A percentile compares a stretch with the other conserved stretches of the same genome.
Evolutionary conservation across 1,140 invertebrate species (phyloP).

Genomic region (Oscheius sp.): DNA sequence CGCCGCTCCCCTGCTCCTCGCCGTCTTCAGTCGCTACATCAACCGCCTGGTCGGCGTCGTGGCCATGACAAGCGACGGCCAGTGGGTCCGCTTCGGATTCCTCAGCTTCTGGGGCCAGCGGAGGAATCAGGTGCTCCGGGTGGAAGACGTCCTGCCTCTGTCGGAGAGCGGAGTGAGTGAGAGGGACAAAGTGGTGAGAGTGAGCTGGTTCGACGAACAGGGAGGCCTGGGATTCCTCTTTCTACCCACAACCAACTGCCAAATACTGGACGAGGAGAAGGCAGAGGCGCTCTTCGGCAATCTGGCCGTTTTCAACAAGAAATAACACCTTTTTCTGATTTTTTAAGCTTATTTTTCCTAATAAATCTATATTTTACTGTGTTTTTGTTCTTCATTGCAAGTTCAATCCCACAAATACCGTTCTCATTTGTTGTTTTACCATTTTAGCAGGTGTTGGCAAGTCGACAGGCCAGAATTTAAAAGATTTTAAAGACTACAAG

Average conservation of each 20-base stretch:
- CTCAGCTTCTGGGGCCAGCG: constrained; percentile 17
- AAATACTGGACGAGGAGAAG: constrained; percentile 15
- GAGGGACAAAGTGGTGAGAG: background rate
- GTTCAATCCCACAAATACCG: too few species aligned
- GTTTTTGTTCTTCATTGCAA: too few species aligned
- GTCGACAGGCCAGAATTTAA: too few species aligned
- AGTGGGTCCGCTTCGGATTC: constrained; percentile 13
- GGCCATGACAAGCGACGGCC: background rate
- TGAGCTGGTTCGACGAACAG: background rate
- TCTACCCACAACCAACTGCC: constrained; percentile 15
- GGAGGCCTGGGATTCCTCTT: constrained; percentile 8
- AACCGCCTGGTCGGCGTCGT: constrained; percentile 19
- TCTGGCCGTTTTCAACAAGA: background rate
- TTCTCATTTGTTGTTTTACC: too few species aligned
- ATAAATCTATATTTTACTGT: too few species aligned
- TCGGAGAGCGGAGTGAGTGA: background rate
- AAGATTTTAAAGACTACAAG: too few species aligned
- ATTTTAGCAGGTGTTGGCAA: too few species aligned
- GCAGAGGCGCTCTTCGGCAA: constrained; percentile 13
- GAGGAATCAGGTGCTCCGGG: background rate
- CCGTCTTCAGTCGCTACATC: constrained; percentile 18
- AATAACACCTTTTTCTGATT: too few species aligned
- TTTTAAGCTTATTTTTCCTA: too few species aligned
- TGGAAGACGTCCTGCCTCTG: background rate
- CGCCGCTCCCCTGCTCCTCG: background rate